These are phyloP conservation scores for Drosophila gaucha DNA, from an alignment of 2,888 invertebrate species.

Conservation along the genomic window DNA sequence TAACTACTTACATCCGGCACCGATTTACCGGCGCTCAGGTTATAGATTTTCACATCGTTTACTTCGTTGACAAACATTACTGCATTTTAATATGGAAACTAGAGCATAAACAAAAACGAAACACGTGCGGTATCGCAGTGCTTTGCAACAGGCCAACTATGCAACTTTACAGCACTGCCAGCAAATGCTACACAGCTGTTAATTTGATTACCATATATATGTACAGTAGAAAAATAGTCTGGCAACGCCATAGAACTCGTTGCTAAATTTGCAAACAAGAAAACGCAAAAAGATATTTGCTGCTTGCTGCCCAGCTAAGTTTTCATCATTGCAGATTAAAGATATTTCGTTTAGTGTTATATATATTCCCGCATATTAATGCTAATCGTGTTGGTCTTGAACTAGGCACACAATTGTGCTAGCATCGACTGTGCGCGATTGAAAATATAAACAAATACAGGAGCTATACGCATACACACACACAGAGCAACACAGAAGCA, in stretches of 20 bases:
- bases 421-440: slow-evolving; percentile 22
- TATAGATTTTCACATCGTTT: slow-evolving; percentile 99
- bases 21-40: slow-evolving; percentile 98
- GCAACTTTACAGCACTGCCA: slow-evolving; percentile 28
- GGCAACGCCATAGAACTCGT: slow-evolving; percentile 49
- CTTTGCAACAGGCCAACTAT: not conserved
- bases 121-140: slow-evolving; percentile 58
- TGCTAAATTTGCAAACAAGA: slow-evolving; percentile 55
- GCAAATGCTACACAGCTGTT: slow-evolving; percentile 42
- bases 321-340: slow-evolving; percentile 16
- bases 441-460: slow-evolving; percentile 49
- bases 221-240: slow-evolving; percentile 9
- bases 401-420: slow-evolving; percentile 22
- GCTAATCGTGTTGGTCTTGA: slow-evolving; percentile 13
- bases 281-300: slow-evolving; percentile 55
- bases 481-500: slow-evolving; percentile 3
- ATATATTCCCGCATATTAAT: slow-evolving; percentile 29
- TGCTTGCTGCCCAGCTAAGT: slow-evolving; percentile 15
- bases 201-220: not conserved
- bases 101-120: slow-evolving; percentile 59
- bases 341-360: slow-evolving; percentile 4
- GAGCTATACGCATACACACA: slow-evolving; percentile 28
- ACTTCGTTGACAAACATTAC: slow-evolving; percentile 96
- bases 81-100: slow-evolving; percentile 39
- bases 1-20: slow-evolving; percentile 94